A percentile compares a stretch with the other conserved stretches of the same genome.
These are phyloP conservation scores for Eupeodes corollae DNA, from an alignment of 1,140 invertebrate species.

Conservation along the genomic window DNA sequence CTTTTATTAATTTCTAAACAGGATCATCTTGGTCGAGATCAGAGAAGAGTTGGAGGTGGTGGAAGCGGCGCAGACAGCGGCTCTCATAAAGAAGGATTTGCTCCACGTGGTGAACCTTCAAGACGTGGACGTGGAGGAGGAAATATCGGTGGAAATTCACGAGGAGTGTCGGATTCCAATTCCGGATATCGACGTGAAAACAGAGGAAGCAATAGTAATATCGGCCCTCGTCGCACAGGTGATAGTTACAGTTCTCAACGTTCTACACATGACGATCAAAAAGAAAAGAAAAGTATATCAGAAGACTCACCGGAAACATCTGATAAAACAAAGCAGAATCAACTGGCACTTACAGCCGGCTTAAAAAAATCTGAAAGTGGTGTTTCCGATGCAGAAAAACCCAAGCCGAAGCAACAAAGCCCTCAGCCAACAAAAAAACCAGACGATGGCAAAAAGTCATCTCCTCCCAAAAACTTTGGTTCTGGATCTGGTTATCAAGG, in stretches of 20 bases:
- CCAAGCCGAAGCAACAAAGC: slow-evolving; percentile 9
- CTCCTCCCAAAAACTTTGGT: neutral
- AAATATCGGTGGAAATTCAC: neutral
- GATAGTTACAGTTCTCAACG: neutral
- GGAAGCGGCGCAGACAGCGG: slow-evolving; percentile 11
- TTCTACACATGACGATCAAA: slow-evolving; percentile 25
- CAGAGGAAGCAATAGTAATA: slow-evolving; percentile 20
- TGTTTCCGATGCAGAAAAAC: slow-evolving; percentile 9
- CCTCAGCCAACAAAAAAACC: slow-evolving; percentile 13
- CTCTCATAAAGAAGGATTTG: slow-evolving; percentile 42
- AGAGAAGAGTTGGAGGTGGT: neutral
- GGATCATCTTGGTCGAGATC: too few species aligned
- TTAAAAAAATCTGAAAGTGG: slow-evolving; percentile 39
- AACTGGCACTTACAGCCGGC: slow-evolving; percentile 52
- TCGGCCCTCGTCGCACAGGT: neutral
- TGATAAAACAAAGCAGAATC: slow-evolving; percentile 58
- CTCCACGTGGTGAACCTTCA: slow-evolving; percentile 71
- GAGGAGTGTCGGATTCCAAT: slow-evolving; percentile 39
- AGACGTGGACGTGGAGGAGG: slow-evolving; percentile 59
- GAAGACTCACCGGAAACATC: slow-evolving; percentile 26
- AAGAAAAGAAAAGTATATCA: slow-evolving; percentile 35
- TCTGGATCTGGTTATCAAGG: neutral
- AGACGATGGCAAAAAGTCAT: slow-evolving; percentile 2
- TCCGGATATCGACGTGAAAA: slow-evolving; percentile 32
- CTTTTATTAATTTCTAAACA: too few species aligned